These are phyloP conservation scores for Potamilus streckersoni DNA, from an alignment of 1,140 invertebrate species.

Conservation along the genomic window DNA sequence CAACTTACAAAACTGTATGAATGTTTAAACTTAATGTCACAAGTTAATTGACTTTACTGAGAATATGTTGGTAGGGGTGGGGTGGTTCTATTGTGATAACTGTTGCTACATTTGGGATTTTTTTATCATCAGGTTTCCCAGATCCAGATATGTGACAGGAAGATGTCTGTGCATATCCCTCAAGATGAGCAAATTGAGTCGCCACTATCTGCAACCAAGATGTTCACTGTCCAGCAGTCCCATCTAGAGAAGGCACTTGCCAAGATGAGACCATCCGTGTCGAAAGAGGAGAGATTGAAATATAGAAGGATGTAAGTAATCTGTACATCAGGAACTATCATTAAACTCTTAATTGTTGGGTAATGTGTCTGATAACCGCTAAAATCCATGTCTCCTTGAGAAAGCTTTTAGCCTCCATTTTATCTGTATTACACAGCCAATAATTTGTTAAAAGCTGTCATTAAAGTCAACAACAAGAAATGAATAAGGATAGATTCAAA, in stretches of 20 bases:
- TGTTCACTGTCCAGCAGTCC: conserved; percentile 8
- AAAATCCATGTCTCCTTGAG: no score
- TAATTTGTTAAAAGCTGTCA: no score
- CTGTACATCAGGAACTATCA: background rate
- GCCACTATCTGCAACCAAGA: conserved; percentile 2
- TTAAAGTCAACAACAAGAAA: no score
- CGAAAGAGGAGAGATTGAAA: conserved; percentile 18
- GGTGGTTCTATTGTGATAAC: no score
- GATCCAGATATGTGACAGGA: conserved; percentile 15
- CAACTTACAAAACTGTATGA: no score
- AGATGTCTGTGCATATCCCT: conserved; percentile 17
- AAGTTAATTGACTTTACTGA: no score
- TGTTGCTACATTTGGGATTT: no score
- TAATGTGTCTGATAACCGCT: background rate
- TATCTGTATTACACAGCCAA: no score
- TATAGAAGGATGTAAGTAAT: conserved; percentile 28
- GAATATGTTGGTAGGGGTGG: no score
- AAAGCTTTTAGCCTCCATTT: no score
- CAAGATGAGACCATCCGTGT: conserved; percentile 26
- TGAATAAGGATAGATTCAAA: no score
- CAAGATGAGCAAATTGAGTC: conserved; percentile 15
- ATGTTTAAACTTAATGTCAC: no score
- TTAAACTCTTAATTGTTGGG: background rate
- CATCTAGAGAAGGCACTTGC: conserved; percentile 16
- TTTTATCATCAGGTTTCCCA: conserved; percentile 14